A percentile compares a stretch with the other conserved stretches of the same genome.
phyloP scores from a whole-genome alignment of 1,140 invertebrate genomes.

The Pentalonia nigronervosa region DNA sequence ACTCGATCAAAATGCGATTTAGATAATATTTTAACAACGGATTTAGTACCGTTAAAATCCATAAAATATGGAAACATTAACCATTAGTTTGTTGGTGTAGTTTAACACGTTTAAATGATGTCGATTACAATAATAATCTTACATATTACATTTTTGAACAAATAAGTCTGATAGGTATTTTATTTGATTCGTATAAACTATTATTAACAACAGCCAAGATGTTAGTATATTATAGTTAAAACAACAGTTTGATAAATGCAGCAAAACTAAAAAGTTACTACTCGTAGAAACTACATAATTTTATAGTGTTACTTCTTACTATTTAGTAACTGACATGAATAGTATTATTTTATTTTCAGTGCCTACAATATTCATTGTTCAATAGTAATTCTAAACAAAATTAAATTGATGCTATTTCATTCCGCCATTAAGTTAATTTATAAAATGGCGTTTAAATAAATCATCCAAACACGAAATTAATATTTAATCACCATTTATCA shows the following conservation, averaged over 20 bases:
- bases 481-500: conserved; percentile 38
- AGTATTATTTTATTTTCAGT: not conserved
- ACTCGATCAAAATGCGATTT: too few species aligned
- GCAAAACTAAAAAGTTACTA: not conserved
- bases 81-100: not conserved
- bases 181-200: not conserved
- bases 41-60: too few species aligned
- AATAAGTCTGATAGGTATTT: not conserved
- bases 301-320: too few species aligned
- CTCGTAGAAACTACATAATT: not conserved
- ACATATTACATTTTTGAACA: too few species aligned
- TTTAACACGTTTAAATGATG: not conserved
- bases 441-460: conserved; percentile 20
- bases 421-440: not conserved
- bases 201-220: not conserved
- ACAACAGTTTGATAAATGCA: not conserved
- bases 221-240: not conserved
- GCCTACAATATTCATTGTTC: not conserved
- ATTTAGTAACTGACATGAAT: not conserved
- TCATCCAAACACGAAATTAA: conserved; percentile 24
- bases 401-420: not conserved
- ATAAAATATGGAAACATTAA: not conserved
- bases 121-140: not conserved
- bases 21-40: too few species aligned
- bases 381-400: not conserved